Base-by-base conservation (phyloP, 92 coral and sea anemone genomes). In the Phenganax marumi region DNA sequence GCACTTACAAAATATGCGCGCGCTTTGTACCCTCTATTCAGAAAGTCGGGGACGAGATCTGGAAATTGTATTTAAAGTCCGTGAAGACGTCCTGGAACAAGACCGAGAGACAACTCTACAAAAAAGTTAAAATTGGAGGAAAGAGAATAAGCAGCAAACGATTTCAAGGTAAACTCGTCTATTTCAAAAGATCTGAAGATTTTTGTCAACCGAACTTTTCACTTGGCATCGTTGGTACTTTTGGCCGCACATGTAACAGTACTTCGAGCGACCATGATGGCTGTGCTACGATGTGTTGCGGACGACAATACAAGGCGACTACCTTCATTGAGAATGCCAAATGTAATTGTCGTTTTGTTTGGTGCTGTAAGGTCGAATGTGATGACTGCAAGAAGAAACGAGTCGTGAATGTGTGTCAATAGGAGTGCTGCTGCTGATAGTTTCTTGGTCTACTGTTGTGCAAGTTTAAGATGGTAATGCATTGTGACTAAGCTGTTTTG, bases 61-160 rank as follows among this genome's bases (percentile, higher is more conserved):
- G 68, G 68, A 62, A 62, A 8, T 26, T 62, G 10, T 62, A 62
- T 39, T 7, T 11, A 39, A 18, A 62, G 12, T 26, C 68, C 22
- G 25, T 62, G 25, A 26, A 39, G 10, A 19, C 91, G 54, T 84
- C 83, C 25, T 77, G 89, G 12, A 90, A 93, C 88, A 77, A 75
- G 69, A 90, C 62, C 79, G 86, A 91, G 69, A 91, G 83, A 61
- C 86, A 85, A 78, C 89, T 93, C 18, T 62, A 62, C 25, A 62
- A 62, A 13, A 62, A 23, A 62, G 33, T 62, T 26, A 62, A 39
- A 17, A 7, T 62, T 12, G 21, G 33, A 39, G 33, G 68, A 62
- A 62, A 62, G 13, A 62, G 33, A 7, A 39, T 0, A 7, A 23
- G 68, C 25, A 62, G 1, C 6, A 62, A 62, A 23, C 3, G 25